Base-by-base conservation (phyloP, 2,113 vertebrate species). In the Ptychochromis oligacanthus region DNA sequence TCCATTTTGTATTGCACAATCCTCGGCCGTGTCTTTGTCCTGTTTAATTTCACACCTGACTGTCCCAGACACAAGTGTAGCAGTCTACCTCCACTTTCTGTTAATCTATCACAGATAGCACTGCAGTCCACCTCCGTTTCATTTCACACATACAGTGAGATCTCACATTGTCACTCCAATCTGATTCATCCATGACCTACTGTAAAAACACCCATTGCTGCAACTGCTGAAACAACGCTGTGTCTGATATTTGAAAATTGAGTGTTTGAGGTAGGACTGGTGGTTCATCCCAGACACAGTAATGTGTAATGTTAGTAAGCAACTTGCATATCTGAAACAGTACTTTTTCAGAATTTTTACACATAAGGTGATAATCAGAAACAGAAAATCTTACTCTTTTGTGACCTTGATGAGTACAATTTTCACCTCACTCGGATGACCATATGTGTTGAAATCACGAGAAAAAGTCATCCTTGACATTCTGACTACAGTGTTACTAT, bases 11-110 rank as follows among this genome's bases (percentile, higher is more conserved):
- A 74, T 74, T 75, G 77, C 83, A 56, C 83, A 64, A 17, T 81
- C 80, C 79, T 81, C 46, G 36, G 59, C 78, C 64, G 43, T 88
- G 92, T 94, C 89, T 88, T 77, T 80, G 89, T 94, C 89, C 86
- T 91, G 91, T 94, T 94, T 94, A 95, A 96, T 96, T 96, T 96
- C 95, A 95, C 95, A 95, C 93, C 90, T 94, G 94, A 95, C 81
- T 85, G 76, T 88, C 81, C 54, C 64, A 84, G 83, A 90, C 72
- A 79, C 56, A 75, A 79, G 78, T 78, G 87, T 85, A 28, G 80
- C 83, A 54, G 84, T 88, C 88, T 80, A 52, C 81, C 80, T 87
- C 80, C 56, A 67, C 87, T 82, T 86, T 81, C 78, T 89, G 24
- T 87, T 87, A 81, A 92, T 93, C 86, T 84, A 78, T 85, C 74